A percentile compares a stretch with the other conserved stretches of the same genome.
Conservation (phyloP, 2,113 vertebrate genomes). For the Hemiscyllium ocellatum region DNA sequence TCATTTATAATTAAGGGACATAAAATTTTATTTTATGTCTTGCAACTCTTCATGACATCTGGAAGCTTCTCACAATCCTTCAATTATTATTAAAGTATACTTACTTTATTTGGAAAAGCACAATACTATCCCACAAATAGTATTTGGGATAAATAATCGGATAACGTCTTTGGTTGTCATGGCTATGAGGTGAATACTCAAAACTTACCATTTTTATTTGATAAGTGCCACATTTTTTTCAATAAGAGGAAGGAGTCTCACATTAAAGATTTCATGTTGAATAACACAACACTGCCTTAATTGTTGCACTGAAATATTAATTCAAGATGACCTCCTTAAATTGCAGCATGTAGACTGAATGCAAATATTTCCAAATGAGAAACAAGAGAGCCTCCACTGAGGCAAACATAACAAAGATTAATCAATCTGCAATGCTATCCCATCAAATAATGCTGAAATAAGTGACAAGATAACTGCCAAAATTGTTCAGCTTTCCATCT, state of each 20-base stretch:
- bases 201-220: background rate
- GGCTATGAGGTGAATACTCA: background rate
- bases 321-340: background rate
- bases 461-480: background rate
- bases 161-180: background rate
- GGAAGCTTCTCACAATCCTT: background rate
- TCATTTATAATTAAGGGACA: background rate
- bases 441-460: background rate
- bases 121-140: background rate
- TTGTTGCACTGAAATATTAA: background rate
- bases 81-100: background rate
- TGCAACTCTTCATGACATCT: background rate
- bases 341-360: background rate
- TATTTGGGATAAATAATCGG: background rate
- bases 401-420: background rate
- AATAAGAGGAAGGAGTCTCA: background rate
- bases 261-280: background rate
- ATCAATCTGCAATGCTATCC: background rate
- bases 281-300: background rate
- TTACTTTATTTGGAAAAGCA: background rate
- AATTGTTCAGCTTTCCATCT: background rate
- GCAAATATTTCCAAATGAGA: background rate
- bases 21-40: background rate
- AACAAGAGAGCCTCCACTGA: background rate
- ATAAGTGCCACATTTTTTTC: background rate